Conservation (phyloP, 1,140 invertebrate genomes). For the Sitobion miscanthi region DNA sequence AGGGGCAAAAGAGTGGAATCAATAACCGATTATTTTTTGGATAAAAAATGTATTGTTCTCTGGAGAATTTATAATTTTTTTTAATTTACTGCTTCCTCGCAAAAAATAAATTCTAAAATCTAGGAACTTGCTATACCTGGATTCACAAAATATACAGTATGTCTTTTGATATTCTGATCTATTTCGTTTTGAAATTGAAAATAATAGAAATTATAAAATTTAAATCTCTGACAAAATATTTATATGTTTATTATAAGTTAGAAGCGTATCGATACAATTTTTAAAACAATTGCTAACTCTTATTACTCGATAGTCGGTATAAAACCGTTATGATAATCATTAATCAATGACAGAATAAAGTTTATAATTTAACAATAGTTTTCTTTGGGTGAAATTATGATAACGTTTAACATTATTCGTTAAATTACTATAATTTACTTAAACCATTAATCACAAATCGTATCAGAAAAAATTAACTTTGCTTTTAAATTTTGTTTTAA, state of each 20-base stretch:
- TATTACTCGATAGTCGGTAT: not conserved
- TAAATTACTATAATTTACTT: not conserved
- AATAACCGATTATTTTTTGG: not conserved
- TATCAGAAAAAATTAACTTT: not conserved
- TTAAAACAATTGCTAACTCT: not conserved
- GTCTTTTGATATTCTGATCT: not conserved
- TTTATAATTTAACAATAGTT: not conserved
- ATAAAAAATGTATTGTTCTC: not conserved
- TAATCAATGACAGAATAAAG: not conserved
- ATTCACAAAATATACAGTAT: not conserved
- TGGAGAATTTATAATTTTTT: not conserved
- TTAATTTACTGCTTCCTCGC: not conserved
- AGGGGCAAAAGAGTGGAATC: fast-evolving
- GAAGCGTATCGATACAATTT: not conserved
- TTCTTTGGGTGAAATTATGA: not conserved
- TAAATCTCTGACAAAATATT: not conserved
- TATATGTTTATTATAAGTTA: not conserved
- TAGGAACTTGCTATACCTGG: not conserved
- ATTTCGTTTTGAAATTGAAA: not conserved
- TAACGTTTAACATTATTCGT: not conserved
- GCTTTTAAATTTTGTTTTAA: not conserved
- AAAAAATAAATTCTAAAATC: not conserved
- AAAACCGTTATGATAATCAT: not conserved
- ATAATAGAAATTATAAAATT: not conserved
- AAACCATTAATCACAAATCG: not conserved